Conservation (phyloP, 2,797 vertebrate species). For the Neopelma chrysocephalum region DNA sequence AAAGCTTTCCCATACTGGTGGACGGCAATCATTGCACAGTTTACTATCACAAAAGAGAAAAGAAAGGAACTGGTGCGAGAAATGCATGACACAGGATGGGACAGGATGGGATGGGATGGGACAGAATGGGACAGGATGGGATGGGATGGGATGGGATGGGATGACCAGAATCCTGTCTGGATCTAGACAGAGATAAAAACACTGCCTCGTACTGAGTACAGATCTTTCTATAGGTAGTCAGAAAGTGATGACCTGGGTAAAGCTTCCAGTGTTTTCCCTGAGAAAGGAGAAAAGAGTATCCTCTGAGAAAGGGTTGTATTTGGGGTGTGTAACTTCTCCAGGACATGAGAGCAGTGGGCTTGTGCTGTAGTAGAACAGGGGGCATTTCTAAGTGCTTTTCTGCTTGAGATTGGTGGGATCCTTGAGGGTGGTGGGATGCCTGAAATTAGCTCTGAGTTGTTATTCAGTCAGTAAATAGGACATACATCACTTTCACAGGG, state of each 20-base stretch:
- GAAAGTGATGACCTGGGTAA: not conserved
- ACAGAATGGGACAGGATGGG: not conserved
- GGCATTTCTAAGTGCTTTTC: not conserved
- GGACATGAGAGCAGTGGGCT: not conserved
- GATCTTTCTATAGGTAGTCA: not conserved
- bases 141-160: not conserved
- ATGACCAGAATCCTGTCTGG: not conserved
- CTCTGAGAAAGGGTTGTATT: not conserved
- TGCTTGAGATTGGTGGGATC: not conserved
- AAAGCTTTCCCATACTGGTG: not conserved
- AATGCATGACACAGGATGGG: not conserved
- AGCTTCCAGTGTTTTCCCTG: not conserved
- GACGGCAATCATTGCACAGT: not conserved
- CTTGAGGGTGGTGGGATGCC: not conserved
- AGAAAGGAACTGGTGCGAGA: not conserved
- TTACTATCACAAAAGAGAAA: not conserved
- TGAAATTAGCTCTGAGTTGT: not conserved
- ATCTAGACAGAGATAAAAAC: not conserved
- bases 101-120: not conserved
- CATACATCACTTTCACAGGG: not conserved
- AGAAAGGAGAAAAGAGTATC: fast-evolving
- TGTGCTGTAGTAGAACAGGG: fast-evolving
- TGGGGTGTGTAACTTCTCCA: not conserved
- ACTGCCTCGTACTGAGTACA: not conserved
- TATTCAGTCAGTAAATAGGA: not conserved